Evolutionary conservation across 2,888 invertebrate genomes (phyloP).

Genomic region (Hypolimnas misippus): DNA sequence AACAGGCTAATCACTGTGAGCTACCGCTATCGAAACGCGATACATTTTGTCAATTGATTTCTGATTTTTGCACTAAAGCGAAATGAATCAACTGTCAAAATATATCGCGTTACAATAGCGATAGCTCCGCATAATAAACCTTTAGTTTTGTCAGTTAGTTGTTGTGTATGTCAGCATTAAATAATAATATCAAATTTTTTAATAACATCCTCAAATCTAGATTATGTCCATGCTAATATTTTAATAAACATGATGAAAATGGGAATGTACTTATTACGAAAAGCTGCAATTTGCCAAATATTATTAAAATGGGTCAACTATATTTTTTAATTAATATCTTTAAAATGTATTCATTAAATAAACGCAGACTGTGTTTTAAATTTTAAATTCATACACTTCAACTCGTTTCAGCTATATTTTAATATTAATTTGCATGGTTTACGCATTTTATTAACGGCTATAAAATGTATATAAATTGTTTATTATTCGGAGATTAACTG

Average conservation of each 20-base stretch:
- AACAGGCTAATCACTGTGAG: no score
- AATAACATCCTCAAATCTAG: no score
- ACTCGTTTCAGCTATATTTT: conserved; percentile 18
- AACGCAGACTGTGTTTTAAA: background rate
- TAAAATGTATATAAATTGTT: background rate
- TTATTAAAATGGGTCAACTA: background rate
- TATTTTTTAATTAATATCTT: background rate
- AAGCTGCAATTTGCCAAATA: background rate
- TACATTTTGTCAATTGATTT: no score
- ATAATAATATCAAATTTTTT: no score
- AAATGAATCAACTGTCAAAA: no score
- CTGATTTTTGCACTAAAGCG: no score
- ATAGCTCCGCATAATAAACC: no score
- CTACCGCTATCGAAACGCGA: no score
- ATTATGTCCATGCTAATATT: no score
- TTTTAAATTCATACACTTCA: conserved; percentile 18
- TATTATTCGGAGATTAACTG: background rate
- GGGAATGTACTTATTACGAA: background rate
- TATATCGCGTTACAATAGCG: no score
- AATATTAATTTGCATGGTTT: background rate
- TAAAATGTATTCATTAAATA: background rate
- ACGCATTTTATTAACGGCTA: background rate
- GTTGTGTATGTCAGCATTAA: no score
- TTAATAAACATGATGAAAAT: background rate
- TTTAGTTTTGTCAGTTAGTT: no score